These are phyloP conservation scores for Serrognathus titanus DNA, from an alignment of 2,888 invertebrate genomes.

Conservation along the genomic window DNA sequence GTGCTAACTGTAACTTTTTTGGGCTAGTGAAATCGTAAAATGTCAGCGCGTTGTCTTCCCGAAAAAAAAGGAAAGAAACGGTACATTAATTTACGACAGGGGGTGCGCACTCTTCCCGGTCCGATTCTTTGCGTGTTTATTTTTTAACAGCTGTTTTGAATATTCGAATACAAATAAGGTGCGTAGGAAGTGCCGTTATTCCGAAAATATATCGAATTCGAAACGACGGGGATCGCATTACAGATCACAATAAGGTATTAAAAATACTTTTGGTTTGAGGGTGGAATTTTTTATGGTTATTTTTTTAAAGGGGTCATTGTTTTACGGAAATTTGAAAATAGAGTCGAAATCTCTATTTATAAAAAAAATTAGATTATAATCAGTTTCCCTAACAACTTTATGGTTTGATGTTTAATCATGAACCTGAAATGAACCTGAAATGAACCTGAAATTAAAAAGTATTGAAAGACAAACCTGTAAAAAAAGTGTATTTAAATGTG, in stretches of 20 bases:
- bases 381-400: no score
- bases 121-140: conserved; percentile 1
- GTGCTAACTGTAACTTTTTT: background rate
- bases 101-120: background rate
- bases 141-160: conserved; percentile 2
- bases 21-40: no score
- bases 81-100: conserved; percentile 2
- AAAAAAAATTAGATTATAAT: no score
- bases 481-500: no score
- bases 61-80: background rate
- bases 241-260: background rate
- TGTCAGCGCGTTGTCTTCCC: background rate
- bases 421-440: no score
- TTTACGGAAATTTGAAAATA: no score
- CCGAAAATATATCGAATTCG: background rate
- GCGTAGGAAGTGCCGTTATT: background rate
- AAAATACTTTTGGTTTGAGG: background rate
- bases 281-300: no score
- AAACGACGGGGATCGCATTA: background rate
- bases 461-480: no score
- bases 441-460: no score
- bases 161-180: background rate
- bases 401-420: no score
- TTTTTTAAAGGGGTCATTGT: no score
- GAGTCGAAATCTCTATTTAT: no score